These are phyloP conservation scores for Garrulus glandarius DNA, from an alignment of 2,797 vertebrate species.

Conservation along the genomic window DNA sequence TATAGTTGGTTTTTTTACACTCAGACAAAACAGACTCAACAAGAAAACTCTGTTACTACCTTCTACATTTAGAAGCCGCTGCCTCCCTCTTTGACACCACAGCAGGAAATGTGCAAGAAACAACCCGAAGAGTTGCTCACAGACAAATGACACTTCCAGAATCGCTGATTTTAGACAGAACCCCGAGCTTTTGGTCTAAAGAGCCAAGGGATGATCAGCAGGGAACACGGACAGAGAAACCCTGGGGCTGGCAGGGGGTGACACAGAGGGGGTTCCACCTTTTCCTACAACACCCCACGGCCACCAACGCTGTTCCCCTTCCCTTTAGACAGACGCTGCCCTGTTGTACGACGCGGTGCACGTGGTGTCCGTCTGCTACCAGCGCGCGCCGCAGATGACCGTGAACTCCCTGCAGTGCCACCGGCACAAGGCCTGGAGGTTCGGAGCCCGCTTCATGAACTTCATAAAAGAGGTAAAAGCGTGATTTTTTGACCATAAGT, in stretches of 20 bases:
- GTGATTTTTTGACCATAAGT: fast-evolving
- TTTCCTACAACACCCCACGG: fast-evolving
- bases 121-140: neutral
- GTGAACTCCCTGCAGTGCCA: constrained; percentile 98
- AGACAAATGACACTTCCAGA: neutral
- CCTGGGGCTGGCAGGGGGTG: neutral
- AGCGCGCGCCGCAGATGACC: constrained; percentile 96
- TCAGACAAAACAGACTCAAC: neutral
- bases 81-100: neutral
- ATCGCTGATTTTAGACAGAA: neutral
- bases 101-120: neutral
- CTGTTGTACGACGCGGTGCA: constrained; percentile 97
- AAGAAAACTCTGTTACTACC: neutral
- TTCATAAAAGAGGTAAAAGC: constrained; percentile 95
- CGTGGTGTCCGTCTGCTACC: constrained; percentile 97
- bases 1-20: neutral
- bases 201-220: fast-evolving
- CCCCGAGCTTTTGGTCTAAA: fast-evolving
- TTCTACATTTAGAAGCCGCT: neutral
- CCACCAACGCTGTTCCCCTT: constrained; percentile 79
- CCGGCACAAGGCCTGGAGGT: constrained; percentile 98
- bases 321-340: constrained; percentile 97
- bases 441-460: constrained; percentile 96
- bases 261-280: neutral
- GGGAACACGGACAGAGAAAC: too few relatives aligned